A percentile compares a stretch with the other conserved stretches of the same genome.
These are phyloP conservation scores for Corydoras maculifer DNA, from an alignment of 2,113 vertebrate species.

Conservation along the genomic window DNA sequence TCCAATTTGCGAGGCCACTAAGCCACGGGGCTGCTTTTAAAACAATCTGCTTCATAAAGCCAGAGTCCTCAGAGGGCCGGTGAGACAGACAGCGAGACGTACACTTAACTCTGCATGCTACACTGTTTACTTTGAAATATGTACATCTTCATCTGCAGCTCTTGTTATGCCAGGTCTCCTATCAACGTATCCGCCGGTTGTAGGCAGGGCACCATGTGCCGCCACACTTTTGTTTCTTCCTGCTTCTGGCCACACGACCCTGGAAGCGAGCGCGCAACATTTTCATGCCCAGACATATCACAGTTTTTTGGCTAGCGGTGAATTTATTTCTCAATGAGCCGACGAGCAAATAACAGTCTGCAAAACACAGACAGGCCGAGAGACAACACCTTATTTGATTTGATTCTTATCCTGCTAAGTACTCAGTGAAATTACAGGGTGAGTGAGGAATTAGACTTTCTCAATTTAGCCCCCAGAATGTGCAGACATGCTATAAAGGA, in stretches of 20 bases:
- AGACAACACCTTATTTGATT: conserved; percentile 34
- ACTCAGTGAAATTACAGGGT: background rate
- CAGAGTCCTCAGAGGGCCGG: conserved; percentile 28
- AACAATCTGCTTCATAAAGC: conserved; percentile 45
- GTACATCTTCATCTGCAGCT: conserved; percentile 47
- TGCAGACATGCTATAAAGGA: conserved; percentile 6
- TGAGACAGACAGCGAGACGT: conserved; percentile 37
- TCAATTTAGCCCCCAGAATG: background rate
- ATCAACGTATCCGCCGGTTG: conserved; percentile 42
- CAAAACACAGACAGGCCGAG: conserved; percentile 30
- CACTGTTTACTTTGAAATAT: conserved; percentile 57
- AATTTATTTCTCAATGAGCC: conserved; percentile 51
- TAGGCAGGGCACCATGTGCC: conserved; percentile 34
- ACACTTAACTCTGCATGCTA: conserved; percentile 53
- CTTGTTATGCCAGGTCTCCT: conserved; percentile 49
- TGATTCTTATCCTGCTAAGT: background rate
- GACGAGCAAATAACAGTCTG: conserved; percentile 39
- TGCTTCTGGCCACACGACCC: conserved; percentile 34
- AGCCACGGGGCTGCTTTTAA: conserved; percentile 55
- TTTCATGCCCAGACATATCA: conserved; percentile 42
- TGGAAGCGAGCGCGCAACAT: conserved; percentile 36
- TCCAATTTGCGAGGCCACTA: conserved; percentile 53
- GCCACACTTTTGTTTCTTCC: conserved; percentile 43
- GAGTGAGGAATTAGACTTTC: conserved; percentile 3
- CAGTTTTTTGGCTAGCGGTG: conserved; percentile 24